A percentile compares a stretch with the other conserved stretches of the same genome.
These are phyloP conservation scores for Alosa sapidissima DNA, from an alignment of 2,797 vertebrate genomes.

Conservation along the genomic window DNA sequence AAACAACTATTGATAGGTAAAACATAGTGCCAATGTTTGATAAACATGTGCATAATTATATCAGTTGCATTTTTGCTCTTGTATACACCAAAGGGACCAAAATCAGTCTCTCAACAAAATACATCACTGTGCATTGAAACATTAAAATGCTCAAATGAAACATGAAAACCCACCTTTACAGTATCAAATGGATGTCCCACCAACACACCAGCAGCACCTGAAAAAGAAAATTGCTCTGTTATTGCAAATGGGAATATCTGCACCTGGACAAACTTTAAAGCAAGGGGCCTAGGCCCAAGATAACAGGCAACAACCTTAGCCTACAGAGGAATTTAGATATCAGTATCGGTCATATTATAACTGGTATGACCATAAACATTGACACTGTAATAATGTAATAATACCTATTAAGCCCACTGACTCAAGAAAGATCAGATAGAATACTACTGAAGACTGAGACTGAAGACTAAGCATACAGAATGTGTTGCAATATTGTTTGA, in stretches of 20 bases:
- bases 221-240: slow-evolving; percentile 23
- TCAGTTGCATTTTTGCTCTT: background rate
- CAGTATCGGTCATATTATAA: background rate
- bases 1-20: background rate
- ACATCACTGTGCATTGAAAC: slow-evolving; percentile 31
- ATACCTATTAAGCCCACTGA: background rate
- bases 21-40: background rate
- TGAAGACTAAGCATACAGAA: background rate
- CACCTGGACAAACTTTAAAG: slow-evolving; percentile 25
- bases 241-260: slow-evolving; percentile 21
- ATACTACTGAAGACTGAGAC: too few relatives aligned
- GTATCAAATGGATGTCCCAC: slow-evolving; percentile 97
- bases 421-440: background rate
- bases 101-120: slow-evolving; percentile 40
- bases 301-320: background rate
- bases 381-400: background rate
- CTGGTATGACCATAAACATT: background rate
- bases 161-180: slow-evolving; percentile 86
- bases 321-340: background rate
- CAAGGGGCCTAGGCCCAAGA: background rate
- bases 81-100: background rate
- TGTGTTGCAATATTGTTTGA: background rate
- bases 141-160: background rate
- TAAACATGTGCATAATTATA: slow-evolving; percentile 61
- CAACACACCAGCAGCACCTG: slow-evolving; percentile 93